These are phyloP conservation scores for Pongo abelii DNA, from an alignment of 2,113 vertebrate species.

Conservation along the genomic window DNA sequence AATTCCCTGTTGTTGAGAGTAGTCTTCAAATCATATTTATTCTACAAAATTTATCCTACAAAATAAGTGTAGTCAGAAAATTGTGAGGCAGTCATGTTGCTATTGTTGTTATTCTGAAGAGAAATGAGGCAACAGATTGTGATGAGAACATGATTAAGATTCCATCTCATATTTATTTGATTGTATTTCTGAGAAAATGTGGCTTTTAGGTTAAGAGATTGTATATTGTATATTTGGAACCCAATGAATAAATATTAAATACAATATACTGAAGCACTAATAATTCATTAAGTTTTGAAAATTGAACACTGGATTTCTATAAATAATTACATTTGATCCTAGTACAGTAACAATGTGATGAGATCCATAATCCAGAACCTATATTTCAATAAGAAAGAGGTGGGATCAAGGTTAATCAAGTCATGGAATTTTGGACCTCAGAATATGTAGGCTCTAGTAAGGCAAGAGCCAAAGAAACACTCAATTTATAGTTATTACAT, in stretches of 20 bases:
- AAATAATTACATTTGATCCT: conserved; percentile 10
- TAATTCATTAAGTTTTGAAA: conserved; percentile 24
- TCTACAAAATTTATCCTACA: background rate
- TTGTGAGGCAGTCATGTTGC: background rate
- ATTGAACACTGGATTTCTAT: conserved; percentile 4
- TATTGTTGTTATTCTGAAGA: background rate
- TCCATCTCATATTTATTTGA: background rate
- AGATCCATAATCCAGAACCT: background rate
- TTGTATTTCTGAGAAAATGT: conserved; percentile 11
- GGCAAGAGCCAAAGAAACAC: background rate
- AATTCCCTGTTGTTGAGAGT: background rate
- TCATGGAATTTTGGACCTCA: background rate
- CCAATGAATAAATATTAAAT: conserved; percentile 21
- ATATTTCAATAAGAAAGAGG: background rate
- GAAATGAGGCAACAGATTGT: background rate
- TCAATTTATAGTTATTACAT: background rate
- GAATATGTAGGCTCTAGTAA: background rate
- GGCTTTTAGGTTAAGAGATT: background rate
- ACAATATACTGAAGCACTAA: background rate
- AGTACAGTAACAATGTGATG: background rate
- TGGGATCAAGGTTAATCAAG: background rate
- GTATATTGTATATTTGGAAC: background rate
- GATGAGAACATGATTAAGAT: background rate
- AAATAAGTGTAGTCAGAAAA: background rate
- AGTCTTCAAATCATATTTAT: background rate